These are phyloP conservation scores for Crotalus tigris DNA, from an alignment of 2,113 vertebrate species.

Conservation along the genomic window DNA sequence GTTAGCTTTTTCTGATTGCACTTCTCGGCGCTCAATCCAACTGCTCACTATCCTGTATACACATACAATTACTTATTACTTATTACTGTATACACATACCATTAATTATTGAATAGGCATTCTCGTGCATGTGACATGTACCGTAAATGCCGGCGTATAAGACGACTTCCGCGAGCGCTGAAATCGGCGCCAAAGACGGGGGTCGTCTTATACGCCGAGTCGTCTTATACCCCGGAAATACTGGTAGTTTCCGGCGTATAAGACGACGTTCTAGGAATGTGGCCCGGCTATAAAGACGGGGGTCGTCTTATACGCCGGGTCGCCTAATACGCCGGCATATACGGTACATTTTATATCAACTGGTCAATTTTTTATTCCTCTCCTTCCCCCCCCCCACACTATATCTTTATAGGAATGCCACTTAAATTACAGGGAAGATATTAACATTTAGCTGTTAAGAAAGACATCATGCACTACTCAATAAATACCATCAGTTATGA, in stretches of 20 bases:
- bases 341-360: neutral
- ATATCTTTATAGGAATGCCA: neutral
- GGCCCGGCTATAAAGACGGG: too few species aligned
- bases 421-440: neutral
- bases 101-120: neutral
- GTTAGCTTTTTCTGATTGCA: constrained; percentile 74
- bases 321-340: too few species aligned
- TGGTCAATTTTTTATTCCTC: neutral
- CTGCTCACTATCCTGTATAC: constrained; percentile 72
- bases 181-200: too few species aligned
- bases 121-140: neutral
- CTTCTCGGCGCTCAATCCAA: constrained; percentile 73
- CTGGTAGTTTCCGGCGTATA: too few species aligned
- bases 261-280: too few species aligned
- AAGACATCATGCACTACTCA: neutral
- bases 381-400: neutral
- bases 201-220: too few species aligned
- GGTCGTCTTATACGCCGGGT: too few species aligned
- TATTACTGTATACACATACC: constrained; percentile 36
- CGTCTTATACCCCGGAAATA: too few species aligned
- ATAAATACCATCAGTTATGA: neutral
- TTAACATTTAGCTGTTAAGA: neutral
- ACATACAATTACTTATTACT: neutral
- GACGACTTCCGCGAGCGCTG: too few species aligned
- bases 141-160: too few species aligned